Evolutionary conservation across 2,888 invertebrate species (phyloP).

Genomic region (Gerris lacustris): DNA sequence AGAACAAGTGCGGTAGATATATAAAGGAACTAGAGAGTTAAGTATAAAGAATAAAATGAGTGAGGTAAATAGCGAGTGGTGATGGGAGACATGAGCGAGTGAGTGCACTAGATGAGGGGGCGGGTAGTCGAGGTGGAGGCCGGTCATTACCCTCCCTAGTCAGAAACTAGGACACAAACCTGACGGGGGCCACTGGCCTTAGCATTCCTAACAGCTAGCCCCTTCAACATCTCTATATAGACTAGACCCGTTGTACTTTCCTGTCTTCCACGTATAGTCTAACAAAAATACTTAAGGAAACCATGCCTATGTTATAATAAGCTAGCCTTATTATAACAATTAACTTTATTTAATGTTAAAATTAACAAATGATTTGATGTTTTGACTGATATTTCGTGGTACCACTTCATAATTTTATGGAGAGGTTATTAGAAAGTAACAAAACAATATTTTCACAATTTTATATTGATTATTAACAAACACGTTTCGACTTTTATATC

Average conservation of each 20-base stretch:
- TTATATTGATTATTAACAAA: no score
- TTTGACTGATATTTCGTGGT: no score
- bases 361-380: no score
- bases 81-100: neutral
- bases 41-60: neutral
- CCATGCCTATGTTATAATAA: no score
- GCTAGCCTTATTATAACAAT: no score
- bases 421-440: no score
- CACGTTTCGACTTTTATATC: no score
- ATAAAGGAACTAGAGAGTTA: no score
- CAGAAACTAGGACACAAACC: neutral
- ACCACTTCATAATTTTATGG: no score
- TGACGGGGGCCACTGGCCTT: slow-evolving; percentile 1
- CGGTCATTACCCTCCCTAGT: neutral
- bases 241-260: neutral
- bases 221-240: neutral
- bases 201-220: neutral
- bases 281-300: no score
- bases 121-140: neutral
- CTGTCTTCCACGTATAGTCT: neutral
- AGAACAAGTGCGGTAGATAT: neutral
- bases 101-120: neutral
- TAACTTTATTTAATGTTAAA: no score
- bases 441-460: no score
- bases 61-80: neutral